phyloP scores from a whole-genome alignment of 2,113 vertebrate species.

The Columba livia region DNA sequence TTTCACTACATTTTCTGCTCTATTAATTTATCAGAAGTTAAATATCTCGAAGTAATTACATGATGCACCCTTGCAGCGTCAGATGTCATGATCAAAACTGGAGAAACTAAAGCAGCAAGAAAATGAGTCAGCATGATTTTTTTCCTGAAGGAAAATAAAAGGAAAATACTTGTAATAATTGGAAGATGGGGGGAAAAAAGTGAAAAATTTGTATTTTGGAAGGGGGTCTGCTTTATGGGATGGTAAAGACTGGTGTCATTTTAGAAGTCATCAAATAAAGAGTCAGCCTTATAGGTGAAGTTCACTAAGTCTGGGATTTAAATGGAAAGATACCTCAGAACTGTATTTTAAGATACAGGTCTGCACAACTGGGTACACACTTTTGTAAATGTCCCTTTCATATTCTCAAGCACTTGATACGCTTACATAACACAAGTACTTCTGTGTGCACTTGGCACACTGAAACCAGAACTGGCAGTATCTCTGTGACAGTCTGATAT shows the following conservation, averaged over 20 bases:
- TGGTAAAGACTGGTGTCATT: not conserved
- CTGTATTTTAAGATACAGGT: not conserved
- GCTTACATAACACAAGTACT: conserved; percentile 23
- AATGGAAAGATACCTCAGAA: not conserved
- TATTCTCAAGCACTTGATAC: not conserved
- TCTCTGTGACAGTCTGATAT: conserved; percentile 16
- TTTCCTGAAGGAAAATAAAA: not conserved
- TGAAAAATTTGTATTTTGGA: not conserved
- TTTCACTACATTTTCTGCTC: not conserved
- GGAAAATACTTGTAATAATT: not conserved
- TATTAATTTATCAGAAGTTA: not conserved
- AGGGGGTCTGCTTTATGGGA: not conserved
- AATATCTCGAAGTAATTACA: not conserved
- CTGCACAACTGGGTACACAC: not conserved
- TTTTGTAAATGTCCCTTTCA: not conserved
- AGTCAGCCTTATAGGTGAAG: not conserved
- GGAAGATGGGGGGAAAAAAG: rapidly evolving
- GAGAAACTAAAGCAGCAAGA: not conserved
- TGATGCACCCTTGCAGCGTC: not conserved
- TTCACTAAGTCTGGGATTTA: not conserved
- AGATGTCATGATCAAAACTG: not conserved
- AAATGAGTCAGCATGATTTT: not conserved
- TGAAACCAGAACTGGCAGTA: conserved; percentile 25
- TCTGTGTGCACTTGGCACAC: not conserved
- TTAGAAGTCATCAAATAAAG: not conserved